Base-by-base conservation (phyloP, 2,888 invertebrate genomes). In the Globia sparganii region DNA sequence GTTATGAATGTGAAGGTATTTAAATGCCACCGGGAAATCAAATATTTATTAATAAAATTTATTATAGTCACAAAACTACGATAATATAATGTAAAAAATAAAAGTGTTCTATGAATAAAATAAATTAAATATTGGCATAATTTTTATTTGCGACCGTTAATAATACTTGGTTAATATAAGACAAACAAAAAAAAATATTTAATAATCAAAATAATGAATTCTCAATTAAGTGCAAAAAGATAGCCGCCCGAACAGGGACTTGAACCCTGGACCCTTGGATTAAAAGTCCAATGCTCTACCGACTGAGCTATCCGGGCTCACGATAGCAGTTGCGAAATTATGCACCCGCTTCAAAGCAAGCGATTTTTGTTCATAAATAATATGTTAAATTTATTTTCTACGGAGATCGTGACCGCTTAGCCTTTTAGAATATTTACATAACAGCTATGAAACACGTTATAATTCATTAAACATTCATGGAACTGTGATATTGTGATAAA, bases 261-360 rank as follows among this genome's bases (percentile, higher is more conserved):
- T 96, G 97, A 97, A 97, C 97, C 96, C 96, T 96, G 96, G 96
- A 97, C 96, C 96, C 97, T 96, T 96, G 96, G 97, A 96, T 96
- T 96, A 97, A 96, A 96, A 96, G 96, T 96, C 96, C 96, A 96
- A 96, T 96, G 96, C 97, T 96, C 96, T 97, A 97, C 96, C 97
- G 96, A 97, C 96, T 97, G 96, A 96, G 97, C 97, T 96, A 97
- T 96, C 96, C 96, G 97, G 97, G 97, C 97, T 92, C 83, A 56
- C 91, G 15, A 0, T 0, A 0, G 0, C 0, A 0, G 0, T 0
- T 0, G 0, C 61, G 90, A 94, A 95, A 91, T 91, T 88, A 84
- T 61, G 34, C 43, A 83, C 74, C 25, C 72, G 0, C 11, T 56
- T 34, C 56, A n/a, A 66, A 62, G 73, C 56, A 75, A 46, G 4